Evolutionary conservation across 2,888 invertebrate genomes (phyloP).

Genomic region (Meteorus colon): DNA sequence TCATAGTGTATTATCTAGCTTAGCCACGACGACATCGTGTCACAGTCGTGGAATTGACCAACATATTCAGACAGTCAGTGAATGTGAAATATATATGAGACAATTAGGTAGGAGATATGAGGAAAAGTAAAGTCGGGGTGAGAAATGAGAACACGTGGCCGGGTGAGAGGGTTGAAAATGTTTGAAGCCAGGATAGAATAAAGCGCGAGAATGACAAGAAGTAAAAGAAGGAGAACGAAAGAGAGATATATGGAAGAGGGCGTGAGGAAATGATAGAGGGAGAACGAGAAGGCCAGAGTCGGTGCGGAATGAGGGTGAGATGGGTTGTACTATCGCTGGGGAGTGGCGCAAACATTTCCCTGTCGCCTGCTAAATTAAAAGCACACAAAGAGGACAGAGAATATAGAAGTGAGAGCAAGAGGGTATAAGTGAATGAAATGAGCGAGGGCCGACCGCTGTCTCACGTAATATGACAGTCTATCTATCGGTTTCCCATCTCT

Average conservation of each 20-base stretch:
- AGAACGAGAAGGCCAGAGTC: neutral
- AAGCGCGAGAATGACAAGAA: slow-evolving; percentile 53
- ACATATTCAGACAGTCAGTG: slow-evolving; percentile 56
- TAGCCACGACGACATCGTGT: slow-evolving; percentile 54
- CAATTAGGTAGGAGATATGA: slow-evolving; percentile 27
- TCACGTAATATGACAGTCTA: slow-evolving; percentile 23
- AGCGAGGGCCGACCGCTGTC: slow-evolving; percentile 27
- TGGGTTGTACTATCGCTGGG: slow-evolving; percentile 69
- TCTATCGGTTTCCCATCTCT: neutral
- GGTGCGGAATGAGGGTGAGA: slow-evolving; percentile 55
- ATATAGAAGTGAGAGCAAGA: slow-evolving; percentile 62
- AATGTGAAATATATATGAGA: slow-evolving; percentile 21
- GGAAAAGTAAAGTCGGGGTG: slow-evolving; percentile 41
- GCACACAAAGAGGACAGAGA: slow-evolving; percentile 70
- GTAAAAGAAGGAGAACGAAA: slow-evolving; percentile 54
- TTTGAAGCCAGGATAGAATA: slow-evolving; percentile 45
- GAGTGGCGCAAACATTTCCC: slow-evolving; percentile 74
- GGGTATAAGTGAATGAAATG: slow-evolving; percentile 52
- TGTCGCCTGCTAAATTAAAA: slow-evolving; percentile 74
- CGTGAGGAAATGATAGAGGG: slow-evolving; percentile 44
- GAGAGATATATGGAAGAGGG: slow-evolving; percentile 53
- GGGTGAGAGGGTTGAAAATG: slow-evolving; percentile 45
- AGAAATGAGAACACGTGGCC: slow-evolving; percentile 28
- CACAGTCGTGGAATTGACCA: slow-evolving; percentile 57
- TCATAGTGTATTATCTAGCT: slow-evolving; percentile 62